Evolutionary conservation across 2,113 vertebrate species (phyloP).

Genomic region (Lonchura striata): DNA sequence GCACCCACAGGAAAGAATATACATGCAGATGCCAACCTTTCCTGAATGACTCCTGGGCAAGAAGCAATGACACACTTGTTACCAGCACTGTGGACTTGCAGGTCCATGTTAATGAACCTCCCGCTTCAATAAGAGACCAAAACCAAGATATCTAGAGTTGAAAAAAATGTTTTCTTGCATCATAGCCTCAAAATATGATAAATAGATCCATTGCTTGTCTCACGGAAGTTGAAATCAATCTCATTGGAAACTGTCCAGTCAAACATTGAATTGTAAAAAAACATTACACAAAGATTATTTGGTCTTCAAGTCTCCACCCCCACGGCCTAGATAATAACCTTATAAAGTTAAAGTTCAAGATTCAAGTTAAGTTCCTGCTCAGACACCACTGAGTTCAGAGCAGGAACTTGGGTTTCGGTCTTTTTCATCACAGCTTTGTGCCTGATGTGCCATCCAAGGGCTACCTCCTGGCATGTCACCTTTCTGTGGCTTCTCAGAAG

Average conservation of each 20-base stretch:
- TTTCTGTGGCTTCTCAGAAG: neutral
- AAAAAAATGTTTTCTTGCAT: neutral
- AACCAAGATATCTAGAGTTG: neutral
- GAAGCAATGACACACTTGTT: fast-evolving
- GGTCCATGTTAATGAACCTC: fast-evolving
- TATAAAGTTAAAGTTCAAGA: neutral
- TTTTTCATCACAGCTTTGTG: neutral
- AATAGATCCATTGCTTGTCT: neutral
- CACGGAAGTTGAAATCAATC: neutral
- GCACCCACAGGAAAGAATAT: neutral
- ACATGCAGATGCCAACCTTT: neutral
- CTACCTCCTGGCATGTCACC: fast-evolving
- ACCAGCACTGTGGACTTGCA: neutral
- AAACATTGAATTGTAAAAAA: neutral
- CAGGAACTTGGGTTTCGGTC: neutral
- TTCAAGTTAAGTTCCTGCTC: neutral
- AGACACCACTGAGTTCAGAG: neutral
- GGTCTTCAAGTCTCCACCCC: neutral
- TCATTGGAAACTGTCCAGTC: neutral
- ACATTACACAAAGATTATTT: neutral
- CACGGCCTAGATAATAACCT: neutral
- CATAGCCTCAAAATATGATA: neutral
- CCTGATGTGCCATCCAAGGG: neutral
- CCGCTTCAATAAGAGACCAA: neutral
- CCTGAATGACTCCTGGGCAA: neutral